Base-by-base conservation (phyloP, 2,888 invertebrate species). In the Lingula anatina region DNA sequence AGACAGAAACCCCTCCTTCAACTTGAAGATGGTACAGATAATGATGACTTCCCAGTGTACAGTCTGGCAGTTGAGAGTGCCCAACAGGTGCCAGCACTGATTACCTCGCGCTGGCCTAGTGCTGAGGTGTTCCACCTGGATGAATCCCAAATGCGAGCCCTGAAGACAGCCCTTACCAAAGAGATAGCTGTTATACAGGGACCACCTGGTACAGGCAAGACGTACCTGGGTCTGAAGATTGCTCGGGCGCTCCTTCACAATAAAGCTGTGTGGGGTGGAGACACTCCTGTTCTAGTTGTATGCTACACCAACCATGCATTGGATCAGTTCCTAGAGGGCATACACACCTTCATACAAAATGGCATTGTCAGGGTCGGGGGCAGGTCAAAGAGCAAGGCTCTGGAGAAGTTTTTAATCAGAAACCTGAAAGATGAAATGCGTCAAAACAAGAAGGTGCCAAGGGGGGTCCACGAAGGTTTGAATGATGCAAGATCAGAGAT, bases 151-250 rank as follows among this genome's bases (percentile, higher is more conserved):
- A 55, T 61, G 37, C 49, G 61, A 15, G 75, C 76, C 1, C 47
- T 75, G 9, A 50, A 65, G 40, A 53, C 56, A 26, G 69, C 72
- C 1, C 47, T 76, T 1, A 68, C 68, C 2, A 67, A 70, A 47
- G 70, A 74, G 46, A 47, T 76, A 21, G 63, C 71, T 3, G 51
- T 75, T 38, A 73, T 70, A 20, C 73, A 75, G 57, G 74, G 91
- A 0, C 90, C 90, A 0, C 90, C 91, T 0, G 91, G 91, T 2
- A 90, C 90, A 0, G 91, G 90, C 0, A 91, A 90, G 80, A 90
- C 90, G 0, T 87, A 82, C 70, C 73, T 90, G 53, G 90, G 90
- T 0, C 77, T 88, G 28, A 85, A 87, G 81, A 83, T 92, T 21
- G 84, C 86, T 1, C 44, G 68, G 26, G 49, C 83, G 0, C 68